phyloP scores from a whole-genome alignment of 2,888 invertebrate genomes.

The Tillus elongatus region DNA sequence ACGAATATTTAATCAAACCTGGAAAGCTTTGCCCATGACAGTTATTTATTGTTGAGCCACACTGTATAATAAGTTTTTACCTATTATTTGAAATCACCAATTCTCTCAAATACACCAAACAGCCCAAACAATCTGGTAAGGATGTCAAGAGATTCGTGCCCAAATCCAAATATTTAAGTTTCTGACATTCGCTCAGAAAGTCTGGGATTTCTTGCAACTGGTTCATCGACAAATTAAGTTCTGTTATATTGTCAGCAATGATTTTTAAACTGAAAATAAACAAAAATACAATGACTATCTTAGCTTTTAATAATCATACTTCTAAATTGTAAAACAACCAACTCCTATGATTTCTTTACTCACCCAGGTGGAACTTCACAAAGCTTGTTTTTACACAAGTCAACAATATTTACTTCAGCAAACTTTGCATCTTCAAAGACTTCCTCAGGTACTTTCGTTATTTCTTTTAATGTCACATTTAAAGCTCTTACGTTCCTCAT shows the following conservation, averaged over 20 bases:
- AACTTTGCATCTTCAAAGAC: conserved; percentile 61
- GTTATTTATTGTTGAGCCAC: not conserved
- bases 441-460: conserved; percentile 58
- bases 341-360: too few relatives aligned
- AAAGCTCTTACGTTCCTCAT: conserved; percentile 51
- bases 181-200: conserved; percentile 52
- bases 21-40: too few relatives aligned
- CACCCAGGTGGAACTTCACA: conserved; percentile 59
- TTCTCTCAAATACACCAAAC: conserved; percentile 61
- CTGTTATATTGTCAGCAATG: conserved; percentile 49
- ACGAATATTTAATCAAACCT: too few relatives aligned
- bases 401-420: conserved; percentile 64
- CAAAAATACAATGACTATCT: not conserved
- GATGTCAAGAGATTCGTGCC: conserved; percentile 61
- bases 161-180: conserved; percentile 62
- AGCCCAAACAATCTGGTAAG: conserved; percentile 54
- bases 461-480: conserved; percentile 53
- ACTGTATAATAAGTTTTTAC: conserved; percentile 42
- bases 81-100: conserved; percentile 73
- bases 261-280: conserved; percentile 41
- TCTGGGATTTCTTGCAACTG: conserved; percentile 53
- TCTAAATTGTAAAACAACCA: too few relatives aligned
- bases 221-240: conserved; percentile 66
- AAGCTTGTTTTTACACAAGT: conserved; percentile 75
- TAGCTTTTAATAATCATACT: conserved; percentile 8